Conservation (phyloP, 1,140 invertebrate genomes). For the Nebria ingens region DNA sequence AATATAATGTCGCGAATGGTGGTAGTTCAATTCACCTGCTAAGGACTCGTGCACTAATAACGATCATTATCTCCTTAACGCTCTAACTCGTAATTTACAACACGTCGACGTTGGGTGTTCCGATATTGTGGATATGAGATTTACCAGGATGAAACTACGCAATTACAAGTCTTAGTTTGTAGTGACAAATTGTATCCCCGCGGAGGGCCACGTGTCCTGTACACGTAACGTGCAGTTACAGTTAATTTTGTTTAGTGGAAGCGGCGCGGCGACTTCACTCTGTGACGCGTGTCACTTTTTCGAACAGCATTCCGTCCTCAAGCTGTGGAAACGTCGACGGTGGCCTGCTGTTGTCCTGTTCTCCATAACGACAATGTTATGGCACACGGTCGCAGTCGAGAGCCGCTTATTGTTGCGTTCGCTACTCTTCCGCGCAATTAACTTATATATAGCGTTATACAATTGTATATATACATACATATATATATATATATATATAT, state of each 20-base stretch:
- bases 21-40: no score
- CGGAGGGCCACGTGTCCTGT: neutral
- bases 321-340: neutral
- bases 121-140: no score
- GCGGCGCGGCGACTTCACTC: neutral
- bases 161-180: no score
- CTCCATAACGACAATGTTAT: neutral
- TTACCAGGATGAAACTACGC: no score
- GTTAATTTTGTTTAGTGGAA: slow-evolving; percentile 3
- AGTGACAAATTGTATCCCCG: no score
- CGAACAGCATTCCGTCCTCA: neutral
- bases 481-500: no score
- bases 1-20: no score
- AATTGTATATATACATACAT: no score
- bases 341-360: neutral
- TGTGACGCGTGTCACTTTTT: slow-evolving; percentile 1
- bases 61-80: no score
- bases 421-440: neutral
- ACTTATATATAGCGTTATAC: neutral
- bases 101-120: no score
- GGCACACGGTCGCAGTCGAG: neutral
- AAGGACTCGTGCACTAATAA: no score
- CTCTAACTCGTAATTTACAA: no score
- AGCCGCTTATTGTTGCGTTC: neutral
- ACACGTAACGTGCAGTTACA: neutral